These are phyloP conservation scores for Notocelia uddmanniana DNA, from an alignment of 2,888 invertebrate genomes.

Conservation along the genomic window DNA sequence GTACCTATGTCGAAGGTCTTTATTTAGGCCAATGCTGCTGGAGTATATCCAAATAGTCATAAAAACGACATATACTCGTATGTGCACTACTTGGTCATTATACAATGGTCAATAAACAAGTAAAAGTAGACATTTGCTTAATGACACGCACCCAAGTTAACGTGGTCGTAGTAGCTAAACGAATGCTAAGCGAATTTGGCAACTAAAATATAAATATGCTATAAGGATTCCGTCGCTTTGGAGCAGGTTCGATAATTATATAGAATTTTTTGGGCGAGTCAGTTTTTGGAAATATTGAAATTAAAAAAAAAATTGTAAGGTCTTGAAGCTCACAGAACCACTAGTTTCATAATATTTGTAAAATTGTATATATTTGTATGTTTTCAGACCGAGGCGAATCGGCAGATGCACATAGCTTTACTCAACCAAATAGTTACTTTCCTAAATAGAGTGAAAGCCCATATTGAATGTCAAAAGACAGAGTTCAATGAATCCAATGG, in stretches of 20 bases:
- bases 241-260: too few species aligned
- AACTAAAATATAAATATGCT: slow-evolving; percentile 48
- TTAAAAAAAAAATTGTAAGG: too few species aligned
- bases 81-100: too few species aligned
- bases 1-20: too few species aligned
- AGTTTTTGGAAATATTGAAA: too few species aligned
- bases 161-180: background rate
- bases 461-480: slow-evolving; percentile 80
- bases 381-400: slow-evolving; percentile 89
- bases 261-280: too few species aligned
- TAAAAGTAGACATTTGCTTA: background rate
- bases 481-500: slow-evolving; percentile 52
- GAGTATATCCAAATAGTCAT: background rate
- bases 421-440: slow-evolving; percentile 90
- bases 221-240: slow-evolving; percentile 24
- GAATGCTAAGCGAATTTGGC: slow-evolving; percentile 56
- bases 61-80: background rate
- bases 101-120: background rate
- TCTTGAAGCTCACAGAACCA: too few species aligned
- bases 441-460: slow-evolving; percentile 88
- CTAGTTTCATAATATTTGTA: too few species aligned
- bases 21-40: too few species aligned
- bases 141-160: background rate
- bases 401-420: slow-evolving; percentile 90
- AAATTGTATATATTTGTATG: too few species aligned